phyloP scores from a whole-genome alignment of 2,797 vertebrate genomes.

The Rhynchotus rufescens region DNA sequence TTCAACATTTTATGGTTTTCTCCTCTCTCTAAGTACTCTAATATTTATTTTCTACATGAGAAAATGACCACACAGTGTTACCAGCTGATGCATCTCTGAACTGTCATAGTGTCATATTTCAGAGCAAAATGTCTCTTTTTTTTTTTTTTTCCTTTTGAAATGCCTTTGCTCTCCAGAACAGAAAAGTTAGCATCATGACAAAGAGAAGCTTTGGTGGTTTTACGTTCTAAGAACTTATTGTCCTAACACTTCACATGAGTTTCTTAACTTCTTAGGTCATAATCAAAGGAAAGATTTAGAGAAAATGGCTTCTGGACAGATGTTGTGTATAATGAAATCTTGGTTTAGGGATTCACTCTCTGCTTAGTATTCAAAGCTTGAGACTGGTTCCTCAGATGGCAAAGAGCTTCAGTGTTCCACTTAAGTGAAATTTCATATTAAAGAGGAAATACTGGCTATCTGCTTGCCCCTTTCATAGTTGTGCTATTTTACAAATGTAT shows the following conservation, averaged over 20 bases:
- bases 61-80: not conserved
- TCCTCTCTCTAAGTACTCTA: not conserved
- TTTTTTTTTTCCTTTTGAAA: not conserved
- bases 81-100: not conserved
- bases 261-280: conserved; percentile 25
- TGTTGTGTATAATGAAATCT: conserved; percentile 55
- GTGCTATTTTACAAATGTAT: not conserved
- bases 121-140: not conserved
- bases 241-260: not conserved
- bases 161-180: conserved; percentile 2
- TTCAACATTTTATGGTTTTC: not conserved
- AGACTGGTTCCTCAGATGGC: not conserved
- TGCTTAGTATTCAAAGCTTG: not conserved
- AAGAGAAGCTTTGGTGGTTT: not conserved
- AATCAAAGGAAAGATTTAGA: conserved; percentile 18
- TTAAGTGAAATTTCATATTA: not conserved
- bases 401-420: not conserved
- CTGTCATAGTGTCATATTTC: not conserved
- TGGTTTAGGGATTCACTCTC: conserved; percentile 44
- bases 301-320: conserved; percentile 37
- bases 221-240: not conserved
- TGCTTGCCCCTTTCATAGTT: not conserved
- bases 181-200: not conserved
- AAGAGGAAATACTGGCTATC: not conserved
- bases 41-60: not conserved